A percentile compares a stretch with the other conserved stretches of the same genome.
Evolutionary conservation across 1,140 invertebrate species (phyloP).

Genomic region (Orius laevigatus): DNA sequence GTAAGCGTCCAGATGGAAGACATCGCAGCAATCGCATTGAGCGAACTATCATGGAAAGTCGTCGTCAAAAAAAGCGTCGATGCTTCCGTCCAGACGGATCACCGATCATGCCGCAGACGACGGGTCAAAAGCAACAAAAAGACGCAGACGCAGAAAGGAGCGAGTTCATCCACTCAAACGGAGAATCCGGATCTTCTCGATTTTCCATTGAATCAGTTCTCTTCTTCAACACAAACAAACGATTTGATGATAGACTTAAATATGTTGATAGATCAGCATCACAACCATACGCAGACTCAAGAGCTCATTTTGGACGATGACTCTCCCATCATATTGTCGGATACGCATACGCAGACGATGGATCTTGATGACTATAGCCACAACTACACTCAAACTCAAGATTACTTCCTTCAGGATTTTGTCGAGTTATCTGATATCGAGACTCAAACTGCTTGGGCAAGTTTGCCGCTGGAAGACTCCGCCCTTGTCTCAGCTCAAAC

Average conservation of each 20-base stretch:
- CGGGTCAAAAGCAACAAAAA: neutral
- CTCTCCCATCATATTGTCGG: conserved; percentile 2
- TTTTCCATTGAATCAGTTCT: neutral
- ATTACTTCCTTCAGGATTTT: conserved; percentile 11
- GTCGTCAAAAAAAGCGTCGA: conserved; percentile 11
- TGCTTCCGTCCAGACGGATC: conserved; percentile 9
- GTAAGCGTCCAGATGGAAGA: conserved; percentile 2
- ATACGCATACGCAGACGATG: conserved; percentile 14
- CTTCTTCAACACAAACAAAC: conserved; percentile 9
- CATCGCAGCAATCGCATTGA: conserved; percentile 15
- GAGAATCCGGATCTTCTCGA: neutral
- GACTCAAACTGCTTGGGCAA: conserved; percentile 15
- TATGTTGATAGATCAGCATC: neutral
- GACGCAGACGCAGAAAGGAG: no score
- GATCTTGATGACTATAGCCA: conserved; percentile 14
- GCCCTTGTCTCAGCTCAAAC: conserved; percentile 11
- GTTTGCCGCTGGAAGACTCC: conserved; percentile 5
- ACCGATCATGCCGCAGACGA: neutral
- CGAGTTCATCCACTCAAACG: conserved; percentile 6
- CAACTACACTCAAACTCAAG: conserved; percentile 16
- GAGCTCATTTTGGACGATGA: conserved; percentile 7
- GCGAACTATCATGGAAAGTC: conserved; percentile 14
- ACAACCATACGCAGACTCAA: conserved; percentile 14
- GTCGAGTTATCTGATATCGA: conserved; percentile 16
- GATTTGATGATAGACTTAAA: no score